Conservation (phyloP, 2,888 invertebrate genomes). For the Euplexia lucipara region DNA sequence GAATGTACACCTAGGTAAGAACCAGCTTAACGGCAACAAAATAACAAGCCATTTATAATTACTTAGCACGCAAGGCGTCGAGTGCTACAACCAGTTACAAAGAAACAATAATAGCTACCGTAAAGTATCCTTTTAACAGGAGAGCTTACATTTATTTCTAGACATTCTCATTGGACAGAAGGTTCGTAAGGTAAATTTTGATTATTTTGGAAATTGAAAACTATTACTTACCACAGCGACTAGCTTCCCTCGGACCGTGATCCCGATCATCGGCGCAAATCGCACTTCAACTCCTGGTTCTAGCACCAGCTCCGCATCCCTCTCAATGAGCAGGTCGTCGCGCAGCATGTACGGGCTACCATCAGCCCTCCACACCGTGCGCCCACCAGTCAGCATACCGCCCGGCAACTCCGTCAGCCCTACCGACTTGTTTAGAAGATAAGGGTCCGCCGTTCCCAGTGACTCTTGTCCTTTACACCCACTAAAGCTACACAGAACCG, state of each 20-base stretch:
- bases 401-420: conserved; percentile 92
- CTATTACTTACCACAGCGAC: conserved; percentile 95
- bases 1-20: conserved; percentile 2
- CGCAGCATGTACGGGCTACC: conserved; percentile 95
- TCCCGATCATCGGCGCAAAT: conserved; percentile 97
- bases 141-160: conserved; percentile 6
- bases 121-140: not conserved
- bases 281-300: conserved; percentile 97
- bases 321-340: conserved; percentile 95
- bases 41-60: conserved; percentile 34
- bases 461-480: conserved; percentile 82
- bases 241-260: conserved; percentile 97
- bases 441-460: conserved; percentile 81
- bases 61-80: conserved; percentile 41
- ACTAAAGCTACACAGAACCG: conserved; percentile 73
- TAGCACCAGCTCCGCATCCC: conserved; percentile 95
- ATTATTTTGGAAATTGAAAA: conserved; percentile 28
- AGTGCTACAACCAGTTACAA: conserved; percentile 28
- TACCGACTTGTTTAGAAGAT: conserved; percentile 83
- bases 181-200: not conserved
- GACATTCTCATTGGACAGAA: not conserved
- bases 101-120: conserved; percentile 32
- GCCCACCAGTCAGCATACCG: conserved; percentile 91
- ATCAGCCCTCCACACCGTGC: conserved; percentile 88
- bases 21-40: conserved; percentile 30